Conservation (phyloP, 2,797 vertebrate species). For the Phoeniculus purpureus region DNA sequence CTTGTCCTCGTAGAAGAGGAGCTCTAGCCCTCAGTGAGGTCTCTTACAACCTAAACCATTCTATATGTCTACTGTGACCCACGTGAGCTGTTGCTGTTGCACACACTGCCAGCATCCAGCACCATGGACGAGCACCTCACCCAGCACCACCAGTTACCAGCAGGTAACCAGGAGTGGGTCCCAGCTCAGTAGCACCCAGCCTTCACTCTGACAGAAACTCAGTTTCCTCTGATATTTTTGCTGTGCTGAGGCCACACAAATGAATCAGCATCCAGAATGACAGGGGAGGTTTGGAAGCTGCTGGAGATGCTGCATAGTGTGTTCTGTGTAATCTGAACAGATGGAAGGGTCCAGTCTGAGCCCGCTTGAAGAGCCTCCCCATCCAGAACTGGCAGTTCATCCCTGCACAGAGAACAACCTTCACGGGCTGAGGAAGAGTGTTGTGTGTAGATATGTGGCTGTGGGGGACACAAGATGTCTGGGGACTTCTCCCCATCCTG, state of each 20-base stretch:
- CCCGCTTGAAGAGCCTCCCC: background rate
- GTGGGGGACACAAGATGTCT: rapidly evolving
- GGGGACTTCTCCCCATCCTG: rapidly evolving
- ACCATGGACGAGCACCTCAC: background rate
- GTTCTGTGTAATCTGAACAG: background rate
- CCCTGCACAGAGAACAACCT: background rate
- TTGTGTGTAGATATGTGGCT: background rate
- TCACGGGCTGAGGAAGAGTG: background rate
- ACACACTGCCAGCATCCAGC: rapidly evolving
- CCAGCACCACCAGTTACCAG: background rate
- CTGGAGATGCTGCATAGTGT: background rate
- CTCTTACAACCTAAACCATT: no score
- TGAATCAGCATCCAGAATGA: background rate
- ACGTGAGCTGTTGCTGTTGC: background rate
- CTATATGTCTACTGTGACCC: background rate
- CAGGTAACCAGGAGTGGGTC: background rate
- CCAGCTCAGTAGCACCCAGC: background rate
- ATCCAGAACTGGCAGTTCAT: background rate
- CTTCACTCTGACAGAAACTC: background rate
- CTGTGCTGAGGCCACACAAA: background rate
- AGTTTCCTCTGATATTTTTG: background rate
- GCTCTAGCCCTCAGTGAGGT: no score
- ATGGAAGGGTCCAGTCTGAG: background rate
- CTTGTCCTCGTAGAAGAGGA: no score
- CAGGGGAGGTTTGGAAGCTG: background rate